These are phyloP conservation scores for Limosa lapponica DNA, from an alignment of 2,797 vertebrate species.

Conservation along the genomic window DNA sequence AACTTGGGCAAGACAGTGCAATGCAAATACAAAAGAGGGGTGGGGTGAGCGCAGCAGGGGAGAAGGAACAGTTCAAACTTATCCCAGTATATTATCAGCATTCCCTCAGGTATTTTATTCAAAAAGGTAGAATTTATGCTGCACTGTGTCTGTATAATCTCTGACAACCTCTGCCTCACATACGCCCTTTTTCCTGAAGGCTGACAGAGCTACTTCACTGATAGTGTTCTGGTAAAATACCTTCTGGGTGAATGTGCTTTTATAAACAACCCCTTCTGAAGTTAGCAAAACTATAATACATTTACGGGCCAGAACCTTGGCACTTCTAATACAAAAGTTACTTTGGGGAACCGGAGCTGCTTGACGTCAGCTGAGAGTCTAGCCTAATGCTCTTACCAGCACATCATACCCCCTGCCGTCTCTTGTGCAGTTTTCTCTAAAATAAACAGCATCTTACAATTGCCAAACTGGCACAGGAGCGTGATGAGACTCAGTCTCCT, in stretches of 20 bases:
- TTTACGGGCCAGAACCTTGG: not conserved
- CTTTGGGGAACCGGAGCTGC: not conserved
- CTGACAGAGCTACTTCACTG: slow-evolving; percentile 3
- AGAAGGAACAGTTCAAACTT: not conserved
- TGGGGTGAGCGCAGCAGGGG: not conserved
- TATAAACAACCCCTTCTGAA: not conserved
- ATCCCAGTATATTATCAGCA: not conserved
- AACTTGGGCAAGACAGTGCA: not conserved
- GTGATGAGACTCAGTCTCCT: not conserved
- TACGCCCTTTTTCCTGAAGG: not conserved
- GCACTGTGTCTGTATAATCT: not conserved
- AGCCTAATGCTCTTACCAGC: not conserved
- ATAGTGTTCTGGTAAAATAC: not conserved
- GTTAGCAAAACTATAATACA: not conserved
- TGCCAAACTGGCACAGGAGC: not conserved
- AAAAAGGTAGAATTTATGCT: slow-evolving; percentile 18
- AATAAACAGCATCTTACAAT: not conserved
- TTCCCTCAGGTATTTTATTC: not conserved
- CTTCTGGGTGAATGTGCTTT: not conserved
- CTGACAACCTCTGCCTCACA: slow-evolving; percentile 7
- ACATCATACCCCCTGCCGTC: not conserved
- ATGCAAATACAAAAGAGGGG: not conserved
- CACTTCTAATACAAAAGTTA: not conserved
- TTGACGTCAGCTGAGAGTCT: not conserved
- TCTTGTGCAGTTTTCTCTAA: not conserved